Evolutionary conservation across 2,888 invertebrate genomes (phyloP), one percentile per base, ranked within the genome.

Genomic region (Erynnis tages): DNA sequence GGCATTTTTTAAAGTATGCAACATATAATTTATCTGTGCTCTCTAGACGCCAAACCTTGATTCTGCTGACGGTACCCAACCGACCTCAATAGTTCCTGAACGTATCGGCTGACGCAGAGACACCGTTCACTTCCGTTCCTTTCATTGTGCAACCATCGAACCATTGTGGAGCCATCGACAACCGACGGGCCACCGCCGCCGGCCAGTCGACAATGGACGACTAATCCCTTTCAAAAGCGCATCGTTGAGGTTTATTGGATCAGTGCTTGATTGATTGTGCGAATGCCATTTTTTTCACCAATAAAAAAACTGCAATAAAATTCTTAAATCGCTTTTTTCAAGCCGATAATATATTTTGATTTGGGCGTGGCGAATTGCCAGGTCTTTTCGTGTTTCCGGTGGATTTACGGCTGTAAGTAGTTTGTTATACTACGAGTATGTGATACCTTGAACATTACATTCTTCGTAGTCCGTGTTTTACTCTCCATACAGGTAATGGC

Each of bases 211-310:
- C 87, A 88, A 88, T 80, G 63, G 73, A 64, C 65, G 83, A 84
- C 85, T 81, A 80, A 86, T 86, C 81, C 81, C 67, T 86, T 86
- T 86, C 85, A 89, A 88, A 89, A 87, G 89, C 80, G 83, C 88
- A 88, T 88, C 89, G 88, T 86, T 88, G 88, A 89, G 89, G 89
- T 89, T 89, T 89, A 89, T 89, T 89, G 89, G 89, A 89, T 89
- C 87, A 89, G 87, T 84, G 86, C 84, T 84, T 88, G 89, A 89
- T 89, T 86, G 89, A 89, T 89, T 88, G 88, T 85, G 86, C 85
- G 87, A 87, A 87, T 69, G 73, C 75, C 62, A 70, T 68, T 76
- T 79, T 76, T 66, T 66, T 65, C 35, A 17, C 50, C 10, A 10
- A 13, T 27, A 19, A 46, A 21, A 23, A 25, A 21, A 45, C 37